Percentiles rank a stretch among this genome's conserved stretches.
Evolutionary conservation across 2,888 invertebrate genomes (phyloP).

Genomic region (Bellardia pandia): DNA sequence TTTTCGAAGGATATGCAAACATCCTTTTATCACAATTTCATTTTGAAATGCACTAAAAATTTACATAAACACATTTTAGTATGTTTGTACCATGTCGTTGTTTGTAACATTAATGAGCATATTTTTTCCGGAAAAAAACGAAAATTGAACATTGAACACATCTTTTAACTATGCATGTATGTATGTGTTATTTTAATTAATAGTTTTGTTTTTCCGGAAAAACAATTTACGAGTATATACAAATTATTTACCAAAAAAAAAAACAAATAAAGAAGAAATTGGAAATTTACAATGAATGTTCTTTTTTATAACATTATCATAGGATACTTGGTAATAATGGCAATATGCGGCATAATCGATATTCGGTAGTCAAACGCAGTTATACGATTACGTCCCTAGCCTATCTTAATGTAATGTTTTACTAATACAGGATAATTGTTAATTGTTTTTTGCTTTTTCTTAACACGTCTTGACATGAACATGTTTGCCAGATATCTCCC

Average conservation of each 20-base stretch:
- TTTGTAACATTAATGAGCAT: slow-evolving; percentile 9
- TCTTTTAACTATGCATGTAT: neutral
- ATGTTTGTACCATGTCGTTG: neutral
- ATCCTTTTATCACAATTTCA: slow-evolving; percentile 30
- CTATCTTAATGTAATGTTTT: too few relatives aligned
- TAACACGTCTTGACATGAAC: too few relatives aligned
- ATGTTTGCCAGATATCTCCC: too few relatives aligned
- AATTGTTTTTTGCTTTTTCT: too few relatives aligned
- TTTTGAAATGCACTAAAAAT: slow-evolving; percentile 15
- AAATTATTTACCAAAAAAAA: neutral
- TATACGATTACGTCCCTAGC: too few relatives aligned
- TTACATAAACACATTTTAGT: neutral
- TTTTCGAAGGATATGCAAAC: slow-evolving; percentile 29
- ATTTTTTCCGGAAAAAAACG: neutral
- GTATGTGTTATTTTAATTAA: neutral
- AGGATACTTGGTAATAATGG: too few relatives aligned
- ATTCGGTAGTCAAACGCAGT: too few relatives aligned
- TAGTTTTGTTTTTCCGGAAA: neutral
- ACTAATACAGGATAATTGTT: too few relatives aligned
- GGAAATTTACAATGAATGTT: neutral
- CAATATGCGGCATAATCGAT: too few relatives aligned
- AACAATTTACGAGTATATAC: neutral
- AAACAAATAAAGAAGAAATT: too few relatives aligned
- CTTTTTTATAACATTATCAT: neutral
- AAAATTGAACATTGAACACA: neutral